Evolutionary conservation across 2,797 vertebrate species (phyloP).

Genomic region (Hylomyscus alleni): DNA sequence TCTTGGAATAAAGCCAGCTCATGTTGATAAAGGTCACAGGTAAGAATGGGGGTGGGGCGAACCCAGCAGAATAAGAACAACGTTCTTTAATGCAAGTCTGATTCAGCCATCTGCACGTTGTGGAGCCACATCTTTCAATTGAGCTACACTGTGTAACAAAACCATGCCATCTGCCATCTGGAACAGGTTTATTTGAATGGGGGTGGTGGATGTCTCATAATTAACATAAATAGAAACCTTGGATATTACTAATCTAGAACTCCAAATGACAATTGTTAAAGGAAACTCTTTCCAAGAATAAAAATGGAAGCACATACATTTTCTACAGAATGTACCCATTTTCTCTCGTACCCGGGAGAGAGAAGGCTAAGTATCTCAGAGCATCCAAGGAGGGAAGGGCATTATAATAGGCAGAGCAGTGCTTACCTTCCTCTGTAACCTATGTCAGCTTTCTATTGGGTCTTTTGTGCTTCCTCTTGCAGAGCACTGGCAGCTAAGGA

Average conservation of each 20-base stretch:
- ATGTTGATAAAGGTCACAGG: not conserved
- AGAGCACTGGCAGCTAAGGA: not conserved
- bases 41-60: not conserved
- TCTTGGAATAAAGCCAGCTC: not conserved
- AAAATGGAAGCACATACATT: not conserved
- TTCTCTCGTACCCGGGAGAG: not conserved
- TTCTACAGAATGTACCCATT: constrained; percentile 45
- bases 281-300: not conserved
- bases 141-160: not conserved
- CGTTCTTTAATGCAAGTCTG: not conserved
- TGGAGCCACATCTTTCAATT: not conserved
- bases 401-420: not conserved
- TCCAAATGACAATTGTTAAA: constrained; percentile 46
- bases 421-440: not conserved
- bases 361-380: not conserved
- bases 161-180: not conserved
- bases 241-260: constrained; percentile 29
- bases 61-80: not conserved
- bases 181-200: constrained; percentile 2
- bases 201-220: not conserved
- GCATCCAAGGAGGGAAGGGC: not conserved
- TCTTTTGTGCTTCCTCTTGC: not conserved
- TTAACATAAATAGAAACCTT: constrained; percentile 34
- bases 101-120: not conserved
- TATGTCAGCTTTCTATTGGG: not conserved